Conservation (phyloP, 2,888 invertebrate genomes). For the Drosophila subquinaria region DNA sequence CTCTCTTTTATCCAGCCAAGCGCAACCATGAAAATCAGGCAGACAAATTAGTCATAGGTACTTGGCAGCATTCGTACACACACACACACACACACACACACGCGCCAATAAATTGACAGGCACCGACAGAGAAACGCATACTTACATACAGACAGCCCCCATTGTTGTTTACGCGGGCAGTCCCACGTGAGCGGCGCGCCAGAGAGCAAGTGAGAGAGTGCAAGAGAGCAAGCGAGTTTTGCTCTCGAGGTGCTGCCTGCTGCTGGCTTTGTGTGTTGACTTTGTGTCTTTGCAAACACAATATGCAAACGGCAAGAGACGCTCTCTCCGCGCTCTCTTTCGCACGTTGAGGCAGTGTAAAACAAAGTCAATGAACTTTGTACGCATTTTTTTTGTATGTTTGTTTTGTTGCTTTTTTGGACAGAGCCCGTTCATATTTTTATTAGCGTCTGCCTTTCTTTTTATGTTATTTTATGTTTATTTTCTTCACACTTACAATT, state of each 20-base stretch:
- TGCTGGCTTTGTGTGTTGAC: conserved; percentile 19
- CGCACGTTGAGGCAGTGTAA: conserved; percentile 51
- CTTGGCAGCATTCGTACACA: conserved; percentile 16
- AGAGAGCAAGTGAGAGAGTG: conserved; percentile 3
- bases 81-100: conserved; percentile 20
- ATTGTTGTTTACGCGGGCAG: conserved; percentile 50
- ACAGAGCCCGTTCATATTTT: conserved; percentile 57
- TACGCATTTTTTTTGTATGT: conserved; percentile 78
- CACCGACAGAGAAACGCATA: conserved; percentile 15
- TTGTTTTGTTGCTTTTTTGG: conserved; percentile 50
- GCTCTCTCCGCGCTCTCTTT: conserved; percentile 26
- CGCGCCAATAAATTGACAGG: conserved; percentile 7
- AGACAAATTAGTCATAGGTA: conserved; percentile 68
- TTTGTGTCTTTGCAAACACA: conserved; percentile 51
- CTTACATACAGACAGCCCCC: conserved; percentile 21
- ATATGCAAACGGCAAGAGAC: conserved; percentile 35
- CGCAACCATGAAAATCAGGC: conserved; percentile 56
- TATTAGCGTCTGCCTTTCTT: conserved; percentile 60
- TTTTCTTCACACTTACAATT: conserved; percentile 66
- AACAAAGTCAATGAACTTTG: conserved; percentile 84
- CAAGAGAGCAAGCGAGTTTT: conserved; percentile 3
- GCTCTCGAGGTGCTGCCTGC: conserved; percentile 11
- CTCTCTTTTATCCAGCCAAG: conserved; percentile 39
- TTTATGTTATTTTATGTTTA: conserved; percentile 55
- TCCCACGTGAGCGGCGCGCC: conserved; percentile 48